Base-by-base conservation (phyloP, 2,113 vertebrate genomes). In the Electrona antarctica region DNA sequence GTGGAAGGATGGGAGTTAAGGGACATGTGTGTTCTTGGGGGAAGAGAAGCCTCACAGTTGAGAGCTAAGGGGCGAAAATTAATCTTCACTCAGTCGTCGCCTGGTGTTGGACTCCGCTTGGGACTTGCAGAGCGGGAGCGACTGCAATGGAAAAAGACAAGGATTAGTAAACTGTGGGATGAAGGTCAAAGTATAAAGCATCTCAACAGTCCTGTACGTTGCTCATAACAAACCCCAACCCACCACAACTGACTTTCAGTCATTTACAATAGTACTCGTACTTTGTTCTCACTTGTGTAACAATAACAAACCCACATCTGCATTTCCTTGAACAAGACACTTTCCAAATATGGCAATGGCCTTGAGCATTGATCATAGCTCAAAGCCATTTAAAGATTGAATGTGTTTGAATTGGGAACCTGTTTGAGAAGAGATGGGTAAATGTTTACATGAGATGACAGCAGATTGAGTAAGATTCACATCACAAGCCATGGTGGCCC, bases 81-180 rank as follows among this genome's bases (percentile, higher is more conserved):
- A 70, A 79, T 87, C 67, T 65, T 85, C 77, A 63, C 33, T 92
- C 88, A 91, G 83, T 89, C 87, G 4, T 85, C 89, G 15, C 83
- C 88, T 15, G 91, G 90, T 1, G 88, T 89, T 7, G 90, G 74
- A 71, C 91, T 93, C 77, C 88, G 88, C 85, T 88, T 77, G 60
- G 81, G 90, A 81, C 81, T 93, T 83, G 86, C 84, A 48, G 93
- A 92, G 68, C 92, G 90, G 88, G 93, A 94, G 81, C 91, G 92
- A 89, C 93, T 94, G 83, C 88, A 86, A 91, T 78, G 90, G 52
- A 91, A 75, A 90, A 6, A 29, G 10, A 74, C 7, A 28, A 0
- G 57, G 41, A 83, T 92, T 81, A 87, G 76, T 46, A 14, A 0
- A 76, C 80, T 10, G 54, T 46, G 88, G 46, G 28, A 82, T 33